Evolutionary conservation across 2,888 invertebrate genomes (phyloP).

Genomic region (Caenorhabditis virilis): DNA sequence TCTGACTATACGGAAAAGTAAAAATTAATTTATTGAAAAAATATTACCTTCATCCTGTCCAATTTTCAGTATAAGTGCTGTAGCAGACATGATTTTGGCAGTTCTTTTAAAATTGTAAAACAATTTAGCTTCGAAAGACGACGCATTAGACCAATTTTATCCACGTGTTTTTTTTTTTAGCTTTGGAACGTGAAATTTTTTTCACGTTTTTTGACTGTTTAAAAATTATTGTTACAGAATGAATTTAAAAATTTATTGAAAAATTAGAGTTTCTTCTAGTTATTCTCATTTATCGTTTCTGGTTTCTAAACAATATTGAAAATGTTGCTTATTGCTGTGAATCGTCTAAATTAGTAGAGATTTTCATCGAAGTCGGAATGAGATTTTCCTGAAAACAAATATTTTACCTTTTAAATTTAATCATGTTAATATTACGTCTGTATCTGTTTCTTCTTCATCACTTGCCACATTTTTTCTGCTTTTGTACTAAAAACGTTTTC

Average conservation of each 20-base stretch:
- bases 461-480: neutral
- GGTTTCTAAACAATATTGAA: too few species aligned
- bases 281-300: too few species aligned
- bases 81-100: constrained; percentile 23
- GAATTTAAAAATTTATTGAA: too few species aligned
- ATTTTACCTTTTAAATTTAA: neutral
- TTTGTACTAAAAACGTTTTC: neutral
- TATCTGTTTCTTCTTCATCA: constrained; percentile 28
- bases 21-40: neutral
- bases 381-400: constrained; percentile 14
- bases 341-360: neutral
- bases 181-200: neutral
- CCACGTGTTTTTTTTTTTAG: neutral
- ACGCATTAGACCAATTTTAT: neutral
- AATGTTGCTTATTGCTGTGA: too few species aligned
- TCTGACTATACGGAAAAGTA: too few species aligned
- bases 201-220: too few species aligned
- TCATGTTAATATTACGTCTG: constrained; percentile 11
- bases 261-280: too few species aligned
- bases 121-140: neutral
- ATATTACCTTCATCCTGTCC: constrained; percentile 28
- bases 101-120: neutral
- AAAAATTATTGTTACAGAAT: too few species aligned
- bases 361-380: constrained; percentile 15
- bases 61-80: constrained; percentile 24